Conservation (phyloP, 1,140 invertebrate species). For the Lasaia peninsularis region DNA sequence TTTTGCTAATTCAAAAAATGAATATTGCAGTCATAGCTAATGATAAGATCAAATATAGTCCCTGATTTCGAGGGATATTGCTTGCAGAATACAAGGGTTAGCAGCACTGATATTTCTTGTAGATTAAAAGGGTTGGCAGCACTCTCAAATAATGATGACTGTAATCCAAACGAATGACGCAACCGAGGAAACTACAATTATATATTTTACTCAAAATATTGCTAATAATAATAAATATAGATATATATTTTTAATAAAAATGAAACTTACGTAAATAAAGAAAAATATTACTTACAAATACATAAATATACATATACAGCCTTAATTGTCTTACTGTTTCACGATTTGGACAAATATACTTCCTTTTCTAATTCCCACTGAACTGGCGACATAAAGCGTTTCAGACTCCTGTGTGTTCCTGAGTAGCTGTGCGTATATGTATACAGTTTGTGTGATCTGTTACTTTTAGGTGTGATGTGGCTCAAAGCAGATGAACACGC, state of each 20-base stretch:
- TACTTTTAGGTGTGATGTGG: conserved; percentile 13
- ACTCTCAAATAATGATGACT: conserved; percentile 13
- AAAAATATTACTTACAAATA: not conserved
- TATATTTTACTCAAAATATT: not conserved
- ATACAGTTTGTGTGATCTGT: conserved; percentile 8
- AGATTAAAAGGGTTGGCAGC: conserved; percentile 14
- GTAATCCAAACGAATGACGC: conserved; percentile 7
- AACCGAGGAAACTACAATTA: not conserved
- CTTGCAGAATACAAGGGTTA: not conserved
- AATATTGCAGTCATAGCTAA: not conserved
- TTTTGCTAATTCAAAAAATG: not conserved
- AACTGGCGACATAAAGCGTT: not conserved
- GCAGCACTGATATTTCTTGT: conserved; percentile 1
- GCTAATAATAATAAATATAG: not conserved
- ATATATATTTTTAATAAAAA: conserved; percentile 13
- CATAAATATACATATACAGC: conserved; percentile 1
- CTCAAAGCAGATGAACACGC: conserved; percentile 19
- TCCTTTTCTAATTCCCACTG: not conserved
- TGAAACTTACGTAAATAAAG: conserved; percentile 13
- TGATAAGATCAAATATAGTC: not conserved
- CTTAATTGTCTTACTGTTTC: not conserved
- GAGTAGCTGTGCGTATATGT: conserved; percentile 8
- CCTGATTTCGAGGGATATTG: conserved; percentile 2
- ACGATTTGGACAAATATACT: not conserved
- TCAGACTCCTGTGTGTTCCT: conserved; percentile 1